A percentile compares a stretch with the other conserved stretches of the same genome.
Conservation (phyloP, 2,113 vertebrate species). For the Cynopterus brachyotis region DNA sequence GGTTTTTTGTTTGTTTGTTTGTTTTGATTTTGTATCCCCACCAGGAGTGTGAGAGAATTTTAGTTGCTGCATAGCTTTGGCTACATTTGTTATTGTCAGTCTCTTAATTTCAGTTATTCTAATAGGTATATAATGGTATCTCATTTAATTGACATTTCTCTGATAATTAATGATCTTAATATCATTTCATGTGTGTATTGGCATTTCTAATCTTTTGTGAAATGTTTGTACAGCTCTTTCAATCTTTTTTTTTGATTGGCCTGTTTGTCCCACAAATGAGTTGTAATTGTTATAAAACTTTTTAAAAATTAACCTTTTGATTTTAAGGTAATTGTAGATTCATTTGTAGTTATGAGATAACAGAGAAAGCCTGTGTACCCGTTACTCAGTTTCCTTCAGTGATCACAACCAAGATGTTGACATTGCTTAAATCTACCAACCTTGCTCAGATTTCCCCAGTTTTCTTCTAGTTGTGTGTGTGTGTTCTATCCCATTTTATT, state of each 20-base stretch:
- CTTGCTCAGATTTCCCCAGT: neutral
- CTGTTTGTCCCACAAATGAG: neutral
- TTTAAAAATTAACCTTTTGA: neutral
- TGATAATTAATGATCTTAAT: neutral
- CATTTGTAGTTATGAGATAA: neutral
- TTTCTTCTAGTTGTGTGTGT: neutral
- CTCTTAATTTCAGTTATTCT: neutral
- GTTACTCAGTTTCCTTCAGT: neutral
- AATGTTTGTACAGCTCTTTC: neutral
- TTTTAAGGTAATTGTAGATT: neutral
- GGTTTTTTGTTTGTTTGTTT: neutral
- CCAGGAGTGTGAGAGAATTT: neutral
- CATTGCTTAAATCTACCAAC: neutral
- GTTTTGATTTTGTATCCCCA: neutral
- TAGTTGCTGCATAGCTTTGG: neutral
- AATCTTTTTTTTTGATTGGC: neutral
- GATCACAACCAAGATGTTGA: neutral
- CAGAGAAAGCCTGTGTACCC: neutral
- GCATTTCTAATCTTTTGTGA: neutral
- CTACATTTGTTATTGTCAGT: neutral
- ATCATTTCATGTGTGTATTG: neutral
- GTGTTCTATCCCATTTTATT: neutral
- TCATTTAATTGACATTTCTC: conserved; percentile 2
- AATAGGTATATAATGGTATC: neutral
- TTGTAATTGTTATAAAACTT: neutral